A percentile compares a stretch with the other conserved stretches of the same genome.
These are phyloP conservation scores for Molossus alvarezi DNA, from an alignment of 2,797 vertebrate species.

Conservation along the genomic window DNA sequence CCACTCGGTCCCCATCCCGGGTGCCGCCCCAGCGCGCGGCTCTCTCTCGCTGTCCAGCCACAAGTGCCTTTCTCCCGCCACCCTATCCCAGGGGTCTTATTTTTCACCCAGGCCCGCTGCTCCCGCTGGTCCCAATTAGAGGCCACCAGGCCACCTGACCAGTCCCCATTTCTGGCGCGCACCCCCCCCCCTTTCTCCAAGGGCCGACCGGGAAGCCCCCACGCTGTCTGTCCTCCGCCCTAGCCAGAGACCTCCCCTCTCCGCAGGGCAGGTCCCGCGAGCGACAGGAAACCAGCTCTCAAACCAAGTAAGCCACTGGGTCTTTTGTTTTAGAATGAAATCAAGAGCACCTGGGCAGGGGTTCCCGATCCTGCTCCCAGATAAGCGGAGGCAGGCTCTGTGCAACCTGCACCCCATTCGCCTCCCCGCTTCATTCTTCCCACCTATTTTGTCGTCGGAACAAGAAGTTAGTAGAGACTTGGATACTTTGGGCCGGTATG, in stretches of 20 bases:
- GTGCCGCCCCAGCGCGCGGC: neutral
- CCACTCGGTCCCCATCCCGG: neutral
- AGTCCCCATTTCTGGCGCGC: neutral
- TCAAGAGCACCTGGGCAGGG: neutral
- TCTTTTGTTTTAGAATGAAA: neutral
- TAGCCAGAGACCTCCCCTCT: neutral
- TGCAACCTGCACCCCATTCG: neutral
- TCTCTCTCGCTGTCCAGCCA: neutral
- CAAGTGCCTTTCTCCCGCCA: neutral
- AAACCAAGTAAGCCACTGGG: neutral
- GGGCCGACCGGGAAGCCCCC: too few species aligned
- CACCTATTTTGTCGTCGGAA: neutral
- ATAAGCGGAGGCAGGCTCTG: neutral
- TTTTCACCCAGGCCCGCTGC: neutral
- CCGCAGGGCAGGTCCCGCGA: neutral
- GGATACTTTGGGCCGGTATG: neutral
- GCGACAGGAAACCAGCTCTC: too few species aligned
- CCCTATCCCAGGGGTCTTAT: neutral
- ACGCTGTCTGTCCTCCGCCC: neutral
- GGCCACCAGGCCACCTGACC: neutral
- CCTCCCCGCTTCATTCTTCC: neutral
- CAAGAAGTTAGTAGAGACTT: neutral
- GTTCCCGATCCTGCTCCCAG: neutral
- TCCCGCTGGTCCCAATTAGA: too few species aligned
- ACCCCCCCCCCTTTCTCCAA: too few species aligned